phyloP scores from a whole-genome alignment of 2,113 vertebrate genomes.

The Glaucomys volans region DNA sequence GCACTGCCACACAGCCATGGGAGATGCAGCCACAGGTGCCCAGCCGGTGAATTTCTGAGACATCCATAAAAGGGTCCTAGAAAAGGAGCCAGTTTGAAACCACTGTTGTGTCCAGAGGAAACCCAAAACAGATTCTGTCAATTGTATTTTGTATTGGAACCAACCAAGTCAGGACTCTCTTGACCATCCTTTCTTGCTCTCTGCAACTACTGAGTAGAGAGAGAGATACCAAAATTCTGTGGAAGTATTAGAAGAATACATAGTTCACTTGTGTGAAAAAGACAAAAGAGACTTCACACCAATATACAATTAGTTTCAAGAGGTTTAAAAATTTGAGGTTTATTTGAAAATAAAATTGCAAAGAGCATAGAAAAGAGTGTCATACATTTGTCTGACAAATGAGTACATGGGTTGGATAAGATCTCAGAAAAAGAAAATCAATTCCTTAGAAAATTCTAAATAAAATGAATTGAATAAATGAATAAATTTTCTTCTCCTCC shows the following conservation, averaged over 20 bases:
- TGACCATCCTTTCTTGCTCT: background rate
- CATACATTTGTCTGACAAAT: background rate
- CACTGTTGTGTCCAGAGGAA: background rate
- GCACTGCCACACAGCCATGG: background rate
- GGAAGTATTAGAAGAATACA: background rate
- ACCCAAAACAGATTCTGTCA: background rate
- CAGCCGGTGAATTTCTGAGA: background rate
- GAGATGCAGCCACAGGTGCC: no score
- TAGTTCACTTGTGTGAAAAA: no score
- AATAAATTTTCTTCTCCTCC: no score
- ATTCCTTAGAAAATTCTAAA: constrained; percentile 16
- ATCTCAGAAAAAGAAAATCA: background rate
- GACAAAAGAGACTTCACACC: background rate
- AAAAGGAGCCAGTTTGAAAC: background rate
- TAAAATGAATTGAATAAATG: background rate
- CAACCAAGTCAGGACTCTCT: background rate
- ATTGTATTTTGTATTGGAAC: background rate
- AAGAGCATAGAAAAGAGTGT: background rate
- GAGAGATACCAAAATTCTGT: background rate
- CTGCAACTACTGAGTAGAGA: background rate
- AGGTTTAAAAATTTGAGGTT: background rate
- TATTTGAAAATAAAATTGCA: background rate
- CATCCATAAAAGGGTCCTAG: background rate
- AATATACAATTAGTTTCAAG: background rate
- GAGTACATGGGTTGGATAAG: background rate